Base-by-base conservation (phyloP, 2,113 vertebrate genomes). In the Sorex fumeus region DNA sequence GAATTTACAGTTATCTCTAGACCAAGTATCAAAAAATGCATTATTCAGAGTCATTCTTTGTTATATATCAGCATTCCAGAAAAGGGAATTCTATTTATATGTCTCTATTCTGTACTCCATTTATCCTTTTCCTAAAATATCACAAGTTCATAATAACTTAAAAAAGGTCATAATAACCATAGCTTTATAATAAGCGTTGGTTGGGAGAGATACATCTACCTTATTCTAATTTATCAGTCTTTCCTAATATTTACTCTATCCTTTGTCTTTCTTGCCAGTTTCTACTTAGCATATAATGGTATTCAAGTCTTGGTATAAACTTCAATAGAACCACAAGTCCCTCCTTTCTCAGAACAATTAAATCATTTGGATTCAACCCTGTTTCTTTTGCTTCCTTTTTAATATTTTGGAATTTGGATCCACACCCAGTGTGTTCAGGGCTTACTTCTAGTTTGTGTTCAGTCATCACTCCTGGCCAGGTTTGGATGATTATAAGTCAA, bases 221-320 rank as follows among this genome's bases (percentile, higher is more conserved):
- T 81, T 47, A 71, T 88, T 93, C 23, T 85, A 28, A 75, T 45
- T 64, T 64, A 57, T 86, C 8, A 36, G 6, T 77, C 36, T 30
- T 85, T 47, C 76, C 28, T 32, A 80, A 79, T 72, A 53, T 78
- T 47, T 66, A 32, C 19, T 62, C 74, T 77, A 30, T 76, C 66
- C 40, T 88, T 90, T 87, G 8, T 45, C 76, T 62, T 27, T 89
- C 21, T n/a, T 32, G 71, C 43, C 64, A 85, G 2, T 81, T 4
- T 23, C 47, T 4, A 80, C 11, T 57, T 36, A n/a, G 18, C 8
- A n/a, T 25, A 7, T 71, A 74, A 2, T 85, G 34, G 16, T 87
- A 57, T 72, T 91, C 11, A 90, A 69, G n/a, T 67, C 3, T 66
- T 6, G 18, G 3, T 85, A 67, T 50, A 47, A 90, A 67, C 21